A percentile compares a stretch with the other conserved stretches of the same genome.
These are phyloP conservation scores for Odontamblyopus lacepedii DNA, from an alignment of 2,797 vertebrate species.

Conservation along the genomic window DNA sequence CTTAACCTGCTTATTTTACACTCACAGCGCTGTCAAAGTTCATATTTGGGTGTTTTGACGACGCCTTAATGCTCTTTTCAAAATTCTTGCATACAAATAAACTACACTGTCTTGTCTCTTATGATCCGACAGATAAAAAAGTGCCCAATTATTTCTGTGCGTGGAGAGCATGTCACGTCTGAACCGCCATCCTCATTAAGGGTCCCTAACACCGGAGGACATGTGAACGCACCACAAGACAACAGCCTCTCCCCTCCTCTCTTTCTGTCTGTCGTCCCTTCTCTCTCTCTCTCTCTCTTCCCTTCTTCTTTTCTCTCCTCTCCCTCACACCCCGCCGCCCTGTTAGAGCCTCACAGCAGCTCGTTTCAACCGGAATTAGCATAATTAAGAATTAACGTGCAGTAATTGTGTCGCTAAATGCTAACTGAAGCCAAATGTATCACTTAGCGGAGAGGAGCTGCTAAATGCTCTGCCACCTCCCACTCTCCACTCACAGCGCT, in stretches of 20 bases:
- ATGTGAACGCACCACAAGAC: constrained; percentile 81
- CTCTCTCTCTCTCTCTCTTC: background rate
- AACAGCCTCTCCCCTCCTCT: constrained; percentile 61
- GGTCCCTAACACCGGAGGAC: constrained; percentile 70
- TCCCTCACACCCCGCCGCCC: constrained; percentile 88
- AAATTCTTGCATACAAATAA: constrained; percentile 45
- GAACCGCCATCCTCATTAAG: constrained; percentile 75
- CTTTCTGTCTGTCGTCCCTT: background rate
- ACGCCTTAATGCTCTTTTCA: constrained; percentile 13
- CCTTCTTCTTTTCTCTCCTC: background rate
- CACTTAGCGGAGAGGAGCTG: constrained; percentile 86
- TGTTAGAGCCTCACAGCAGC: constrained; percentile 85
- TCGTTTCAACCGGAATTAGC: constrained; percentile 91
- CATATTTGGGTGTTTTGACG: constrained; percentile 24
- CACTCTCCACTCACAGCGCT: constrained; percentile 68
- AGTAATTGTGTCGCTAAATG: constrained; percentile 97
- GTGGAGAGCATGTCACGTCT: constrained; percentile 68
- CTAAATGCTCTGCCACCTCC: constrained; percentile 91
- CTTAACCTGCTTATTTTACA: background rate
- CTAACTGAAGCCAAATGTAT: constrained; percentile 94
- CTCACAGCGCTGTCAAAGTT: constrained; percentile 9
- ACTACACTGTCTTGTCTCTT: constrained; percentile 50
- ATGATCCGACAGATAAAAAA: constrained; percentile 53
- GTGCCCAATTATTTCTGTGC: constrained; percentile 69
- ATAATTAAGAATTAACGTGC: constrained; percentile 99